Evolutionary conservation across 2,797 vertebrate species (phyloP).

Genomic region (Anguilla obscura): DNA sequence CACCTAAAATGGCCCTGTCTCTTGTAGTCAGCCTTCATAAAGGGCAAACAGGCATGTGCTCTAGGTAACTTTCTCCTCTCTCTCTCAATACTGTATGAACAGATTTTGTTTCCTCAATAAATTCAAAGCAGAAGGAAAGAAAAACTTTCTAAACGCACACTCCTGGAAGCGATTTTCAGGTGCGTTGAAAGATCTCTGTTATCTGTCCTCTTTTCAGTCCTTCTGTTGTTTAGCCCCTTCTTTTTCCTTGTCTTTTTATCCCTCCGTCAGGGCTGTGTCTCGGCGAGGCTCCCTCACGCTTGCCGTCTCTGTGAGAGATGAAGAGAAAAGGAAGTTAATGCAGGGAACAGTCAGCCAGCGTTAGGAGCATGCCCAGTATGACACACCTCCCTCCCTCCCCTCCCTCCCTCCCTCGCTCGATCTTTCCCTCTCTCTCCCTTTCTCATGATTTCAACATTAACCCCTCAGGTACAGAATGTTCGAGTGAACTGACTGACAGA

Average conservation of each 20-base stretch:
- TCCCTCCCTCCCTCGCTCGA: constrained; percentile 4
- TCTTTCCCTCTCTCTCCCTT: constrained; percentile 44
- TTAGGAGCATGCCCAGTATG: constrained; percentile 67
- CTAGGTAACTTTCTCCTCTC: background rate
- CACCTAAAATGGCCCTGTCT: constrained; percentile 31
- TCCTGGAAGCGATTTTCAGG: background rate
- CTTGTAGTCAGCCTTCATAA: too few species aligned
- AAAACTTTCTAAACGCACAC: background rate
- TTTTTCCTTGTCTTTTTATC: constrained; percentile 33
- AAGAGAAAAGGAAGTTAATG: constrained; percentile 74
- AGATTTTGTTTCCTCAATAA: background rate
- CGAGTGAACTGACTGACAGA: constrained; percentile 26
- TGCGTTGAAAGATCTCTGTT: constrained; percentile 1
- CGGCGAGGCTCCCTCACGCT: constrained; percentile 42
- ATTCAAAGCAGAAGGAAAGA: background rate
- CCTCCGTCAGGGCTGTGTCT: constrained; percentile 35
- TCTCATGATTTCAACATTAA: constrained; percentile 59
- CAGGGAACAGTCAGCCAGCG: constrained; percentile 49
- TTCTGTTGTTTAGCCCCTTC: constrained; percentile 28
- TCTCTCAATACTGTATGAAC: background rate
- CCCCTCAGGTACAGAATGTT: constrained; percentile 40
- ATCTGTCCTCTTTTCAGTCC: constrained; percentile 6
- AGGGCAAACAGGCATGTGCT: background rate
- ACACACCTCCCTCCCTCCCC: constrained; percentile 48
- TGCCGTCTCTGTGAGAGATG: constrained; percentile 62